These are phyloP conservation scores for Bos indicus DNA, from an alignment of 2,113 vertebrate genomes.

Conservation along the genomic window DNA sequence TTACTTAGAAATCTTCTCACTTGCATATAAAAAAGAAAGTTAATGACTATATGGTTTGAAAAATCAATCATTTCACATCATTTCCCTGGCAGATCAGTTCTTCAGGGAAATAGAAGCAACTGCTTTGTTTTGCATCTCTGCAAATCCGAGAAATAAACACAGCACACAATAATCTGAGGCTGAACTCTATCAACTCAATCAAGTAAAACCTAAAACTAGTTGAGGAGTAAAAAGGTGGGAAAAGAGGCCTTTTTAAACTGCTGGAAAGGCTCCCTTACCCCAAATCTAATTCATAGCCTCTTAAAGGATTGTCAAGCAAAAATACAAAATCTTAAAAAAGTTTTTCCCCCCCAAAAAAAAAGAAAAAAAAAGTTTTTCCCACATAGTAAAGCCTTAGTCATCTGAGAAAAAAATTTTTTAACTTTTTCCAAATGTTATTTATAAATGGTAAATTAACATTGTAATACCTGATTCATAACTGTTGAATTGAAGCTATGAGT, in stretches of 20 bases:
- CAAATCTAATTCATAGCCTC: background rate
- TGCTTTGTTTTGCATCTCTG: background rate
- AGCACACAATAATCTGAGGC: background rate
- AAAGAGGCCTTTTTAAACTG: background rate
- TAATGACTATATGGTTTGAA: background rate
- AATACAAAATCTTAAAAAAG: background rate
- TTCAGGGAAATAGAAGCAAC: background rate
- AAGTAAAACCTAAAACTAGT: background rate
- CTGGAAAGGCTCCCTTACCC: background rate
- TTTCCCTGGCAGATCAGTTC: background rate
- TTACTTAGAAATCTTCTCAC: background rate
- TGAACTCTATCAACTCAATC: background rate
- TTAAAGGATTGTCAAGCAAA: background rate
- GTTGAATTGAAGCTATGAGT: background rate
- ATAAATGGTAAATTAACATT: background rate
- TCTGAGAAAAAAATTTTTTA: background rate
- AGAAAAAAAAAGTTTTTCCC: background rate
- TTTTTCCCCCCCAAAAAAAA: background rate
- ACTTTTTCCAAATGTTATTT: background rate
- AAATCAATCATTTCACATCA: background rate
- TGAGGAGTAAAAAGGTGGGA: fast-evolving
- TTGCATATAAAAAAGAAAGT: background rate
- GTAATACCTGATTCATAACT: background rate
- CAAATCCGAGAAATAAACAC: background rate
- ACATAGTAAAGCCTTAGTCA: background rate